Base-by-base conservation (phyloP, 2,113 vertebrate species). In the Alligator mississippiensis region DNA sequence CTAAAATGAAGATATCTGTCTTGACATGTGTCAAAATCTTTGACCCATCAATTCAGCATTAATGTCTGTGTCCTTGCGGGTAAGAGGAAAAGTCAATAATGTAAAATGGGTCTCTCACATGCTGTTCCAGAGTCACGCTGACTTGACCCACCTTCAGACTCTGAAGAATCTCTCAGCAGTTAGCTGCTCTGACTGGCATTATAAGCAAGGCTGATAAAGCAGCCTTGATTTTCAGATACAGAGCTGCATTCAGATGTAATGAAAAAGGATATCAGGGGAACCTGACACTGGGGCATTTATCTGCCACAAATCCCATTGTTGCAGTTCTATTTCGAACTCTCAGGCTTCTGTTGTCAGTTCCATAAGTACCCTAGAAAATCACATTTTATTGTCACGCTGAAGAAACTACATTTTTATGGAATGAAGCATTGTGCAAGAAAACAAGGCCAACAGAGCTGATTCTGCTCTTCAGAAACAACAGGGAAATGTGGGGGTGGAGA, bases 321-420 rank as follows among this genome's bases (percentile, higher is more conserved):
- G 76, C 87, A 90, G 76, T 94, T 94, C 92, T 55, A 94, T 92
- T 94, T 93, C 90, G 84, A 90, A 92, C 28, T 92, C 89, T 96
- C 89, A 96, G 91, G 88, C 58, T 80, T 66, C 61, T 92, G 91
- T 85, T 95, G 94, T 95, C 90, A 88, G 66, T 94, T 93, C 92
- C 58, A 55, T 63, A 91, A 93, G 92, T 62, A 89, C 84, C 28
- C 61, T 80, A 95, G 93, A 85, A 96, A 97, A 97, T 97, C 77
- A 75, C 89, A 90, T 91, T 92, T 95, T 84, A 96, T 95, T 96
- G 91, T 95, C 81, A 96, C 89, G 91, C 76, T 95, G 90, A 95
- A 87, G 68, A 88, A 94, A 84, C 22, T 17, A 38, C 63, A 81
- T 38, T 96, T 94, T 88, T 88, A 89, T 82, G 82, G 86, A 95